Base-by-base conservation (phyloP, 1,140 invertebrate species). In the Bilobella aurantiaca region DNA sequence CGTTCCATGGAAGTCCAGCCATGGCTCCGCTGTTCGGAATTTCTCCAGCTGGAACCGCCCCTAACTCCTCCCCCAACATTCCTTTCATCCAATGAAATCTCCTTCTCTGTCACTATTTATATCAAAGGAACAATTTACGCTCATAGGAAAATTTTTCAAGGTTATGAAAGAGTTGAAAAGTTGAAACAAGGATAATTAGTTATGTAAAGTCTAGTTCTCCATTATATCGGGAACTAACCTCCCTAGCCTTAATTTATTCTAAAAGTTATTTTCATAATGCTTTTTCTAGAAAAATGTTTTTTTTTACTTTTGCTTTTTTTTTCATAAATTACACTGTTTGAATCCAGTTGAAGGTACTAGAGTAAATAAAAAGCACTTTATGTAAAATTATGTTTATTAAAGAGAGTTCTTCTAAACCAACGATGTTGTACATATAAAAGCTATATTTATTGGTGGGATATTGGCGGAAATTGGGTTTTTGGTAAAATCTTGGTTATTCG, bases 21-120 rank as follows among this genome's bases (percentile, higher is more conserved):
- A 73, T 73, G 71, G 71, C 68, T 32, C 59, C 69, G 59, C 63
- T 70, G 56, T 73, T 73, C 57, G 71, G 71, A 53, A 62, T 60
- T 58, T 31, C 56, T 30, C n/a, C 61, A 23, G 18, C 28, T 28
- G n/a, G 37, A 16, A 23, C 8, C 12, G 8, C 12, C 14, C 8
- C 12, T 18, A 23, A 23, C 49, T 53, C 34, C 61, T 53, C 29
- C 29, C 47, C 21, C 53, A 23, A 42, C 30, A 31, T 29, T 58
- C 53, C 58, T 25, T 56, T 65, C 49, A 5, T 53, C 23, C 49
- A 53, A 23, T 53, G 21, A 53, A 53, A 8, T 16, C 21, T 23
- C 12, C 49, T 53, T 53, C 14, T 16, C 21, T 14, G 8, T 42
- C 37, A 42, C 37, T 42, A 12, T 42, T 12, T 12, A 42, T 42